Base-by-base conservation (phyloP, 1,140 invertebrate genomes). In the Pomacea maculata region DNA sequence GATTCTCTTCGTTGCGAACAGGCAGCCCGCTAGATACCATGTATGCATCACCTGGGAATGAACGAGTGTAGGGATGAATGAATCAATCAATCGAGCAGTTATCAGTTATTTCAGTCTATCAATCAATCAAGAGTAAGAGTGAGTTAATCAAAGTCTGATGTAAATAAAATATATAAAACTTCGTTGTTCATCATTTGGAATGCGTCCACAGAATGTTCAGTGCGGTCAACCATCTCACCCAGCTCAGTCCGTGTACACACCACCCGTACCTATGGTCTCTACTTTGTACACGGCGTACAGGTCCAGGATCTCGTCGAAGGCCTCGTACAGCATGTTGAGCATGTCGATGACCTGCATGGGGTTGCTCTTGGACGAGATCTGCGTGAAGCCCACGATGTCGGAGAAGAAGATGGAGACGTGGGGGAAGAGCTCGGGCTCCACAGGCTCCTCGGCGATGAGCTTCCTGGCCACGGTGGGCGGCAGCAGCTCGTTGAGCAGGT, bases 1-100 rank as follows among this genome's bases (percentile, higher is more conserved):
- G 97, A 76, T 93, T 93, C 86, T 97, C 95, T 68, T 95, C 95
- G 91, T 98, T 99, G 86, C 95, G 94, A 73, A 98, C 94, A 1
- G 97, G 97, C 52, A 99, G 92, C 21, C 98, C 98, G 4, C 87
- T 88, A 6, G 87, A 88, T 4, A 89, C 86, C 86, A 89, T 88
- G 72, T 90, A 90, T 4, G 88, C 89, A 81, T 91, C 90, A 45
- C 89, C 92, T 83, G 75, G 29, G 73, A 54, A n/a, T 21, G 19
- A 70, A 76, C 45, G 25, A 15, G 7, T 71, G 19, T 25, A 71
- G 52, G 52, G n/a, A 12, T 34, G 57, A 11, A 61, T 61, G 57
- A 17, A 61, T 61, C 4, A 45, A 45, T 45, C 34, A 45, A 45
- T 45, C 34, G 34, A 45, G 25, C 25, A 25, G 25, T 45, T 45